Evolutionary conservation across 2,888 invertebrate species (phyloP).

Genomic region (Idaea dimidiata): DNA sequence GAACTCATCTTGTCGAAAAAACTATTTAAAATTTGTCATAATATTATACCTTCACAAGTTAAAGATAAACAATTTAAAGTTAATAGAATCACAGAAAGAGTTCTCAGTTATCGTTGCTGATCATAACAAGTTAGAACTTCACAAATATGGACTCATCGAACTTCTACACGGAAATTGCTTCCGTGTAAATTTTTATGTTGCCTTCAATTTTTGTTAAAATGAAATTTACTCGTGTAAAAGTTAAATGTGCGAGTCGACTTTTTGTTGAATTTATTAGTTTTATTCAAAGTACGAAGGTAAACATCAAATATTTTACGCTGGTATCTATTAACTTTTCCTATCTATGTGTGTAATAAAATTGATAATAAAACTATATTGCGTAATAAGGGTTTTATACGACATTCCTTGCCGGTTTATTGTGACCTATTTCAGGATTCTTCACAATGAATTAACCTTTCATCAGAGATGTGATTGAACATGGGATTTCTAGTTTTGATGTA

Average conservation of each 20-base stretch:
- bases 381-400: background rate
- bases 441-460: background rate
- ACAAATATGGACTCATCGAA: conserved; percentile 56
- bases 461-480: background rate
- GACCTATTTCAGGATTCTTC: background rate
- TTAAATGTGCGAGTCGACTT: conserved; percentile 46
- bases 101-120: conserved; percentile 48
- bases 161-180: conserved; percentile 42
- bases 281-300: conserved; percentile 28
- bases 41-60: background rate
- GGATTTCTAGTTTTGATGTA: background rate
- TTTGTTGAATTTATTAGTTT: conserved; percentile 41
- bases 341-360: background rate
- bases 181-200: conserved; percentile 59
- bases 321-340: background rate
- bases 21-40: too few species aligned
- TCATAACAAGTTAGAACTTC: conserved; percentile 64
- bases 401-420: background rate
- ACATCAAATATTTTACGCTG: background rate
- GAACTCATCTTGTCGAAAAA: too few species aligned
- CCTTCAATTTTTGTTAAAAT: conserved; percentile 46
- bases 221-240: conserved; percentile 49
- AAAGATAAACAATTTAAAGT: conserved; percentile 27
- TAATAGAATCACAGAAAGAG: conserved; percentile 48
- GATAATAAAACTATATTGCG: conserved; percentile 1